Conservation (phyloP, 1,140 invertebrate genomes). For the Paramacrobiotus metropolitanus region DNA sequence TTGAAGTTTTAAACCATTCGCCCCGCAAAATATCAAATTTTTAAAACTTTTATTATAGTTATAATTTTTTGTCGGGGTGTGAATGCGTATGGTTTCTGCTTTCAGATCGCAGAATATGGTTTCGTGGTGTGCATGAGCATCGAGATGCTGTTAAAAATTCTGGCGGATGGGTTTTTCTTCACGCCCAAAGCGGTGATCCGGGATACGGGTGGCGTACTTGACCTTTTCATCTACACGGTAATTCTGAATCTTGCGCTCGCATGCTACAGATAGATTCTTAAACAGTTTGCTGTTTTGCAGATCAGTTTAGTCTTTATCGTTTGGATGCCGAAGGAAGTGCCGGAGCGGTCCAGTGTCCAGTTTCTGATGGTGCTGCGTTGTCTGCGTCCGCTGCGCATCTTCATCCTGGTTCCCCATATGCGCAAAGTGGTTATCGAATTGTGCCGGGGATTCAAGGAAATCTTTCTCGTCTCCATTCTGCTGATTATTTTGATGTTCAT, state of each 20-base stretch:
- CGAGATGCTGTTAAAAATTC: constrained; percentile 76
- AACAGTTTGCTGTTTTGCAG: constrained; percentile 26
- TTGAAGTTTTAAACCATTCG: too few species aligned
- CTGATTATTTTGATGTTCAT: constrained; percentile 95
- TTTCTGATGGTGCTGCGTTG: constrained; percentile 87
- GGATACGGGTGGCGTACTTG: constrained; percentile 82
- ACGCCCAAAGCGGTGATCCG: constrained; percentile 95
- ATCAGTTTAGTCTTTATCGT: constrained; percentile 76
- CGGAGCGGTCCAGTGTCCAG: constrained; percentile 72
- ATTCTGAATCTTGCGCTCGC: constrained; percentile 17
- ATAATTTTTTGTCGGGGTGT: too few species aligned
- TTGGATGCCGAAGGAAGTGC: constrained; percentile 81
- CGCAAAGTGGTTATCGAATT: constrained; percentile 95
- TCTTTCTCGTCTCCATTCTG: constrained; percentile 84
- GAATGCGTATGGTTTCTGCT: constrained; percentile 43
- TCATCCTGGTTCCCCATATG: constrained; percentile 96
- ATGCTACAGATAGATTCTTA: constrained; percentile 4
- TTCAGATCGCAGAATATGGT: constrained; percentile 86
- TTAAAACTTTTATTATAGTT: too few species aligned
- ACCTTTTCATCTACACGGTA: constrained; percentile 92
- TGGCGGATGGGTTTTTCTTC: constrained; percentile 93
- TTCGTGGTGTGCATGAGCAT: constrained; percentile 97
- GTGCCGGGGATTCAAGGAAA: constrained; percentile 97
- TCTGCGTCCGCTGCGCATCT: constrained; percentile 80
- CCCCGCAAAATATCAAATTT: too few species aligned